Evolutionary conservation across 2,797 vertebrate genomes (phyloP).

Genomic region (Malacoraja senta): DNA sequence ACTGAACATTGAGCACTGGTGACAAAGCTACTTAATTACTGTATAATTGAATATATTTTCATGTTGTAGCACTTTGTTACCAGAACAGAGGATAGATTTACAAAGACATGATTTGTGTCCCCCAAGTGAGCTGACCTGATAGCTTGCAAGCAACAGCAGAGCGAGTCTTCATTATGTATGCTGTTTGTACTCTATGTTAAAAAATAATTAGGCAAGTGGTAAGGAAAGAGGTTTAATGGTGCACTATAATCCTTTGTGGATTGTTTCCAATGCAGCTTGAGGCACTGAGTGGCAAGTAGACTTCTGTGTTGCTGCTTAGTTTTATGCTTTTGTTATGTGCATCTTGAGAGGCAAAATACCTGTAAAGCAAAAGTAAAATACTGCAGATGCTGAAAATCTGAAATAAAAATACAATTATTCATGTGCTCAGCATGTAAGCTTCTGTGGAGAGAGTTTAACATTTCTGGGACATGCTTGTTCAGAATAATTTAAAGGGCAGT

Average conservation of each 20-base stretch:
- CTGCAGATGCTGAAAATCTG: background rate
- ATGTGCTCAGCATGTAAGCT: background rate
- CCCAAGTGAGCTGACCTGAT: background rate
- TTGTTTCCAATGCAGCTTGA: background rate
- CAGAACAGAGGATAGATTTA: background rate
- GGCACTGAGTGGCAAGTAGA: background rate
- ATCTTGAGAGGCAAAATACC: background rate
- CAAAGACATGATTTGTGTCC: constrained; percentile 21
- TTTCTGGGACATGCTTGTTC: background rate
- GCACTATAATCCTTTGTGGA: background rate
- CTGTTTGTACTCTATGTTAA: background rate
- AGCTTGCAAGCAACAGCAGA: constrained; percentile 1
- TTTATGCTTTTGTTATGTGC: background rate
- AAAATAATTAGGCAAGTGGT: constrained; percentile 21
- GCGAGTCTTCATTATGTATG: constrained; percentile 21
- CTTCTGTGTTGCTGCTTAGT: background rate
- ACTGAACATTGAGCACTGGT: background rate
- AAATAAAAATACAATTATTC: background rate
- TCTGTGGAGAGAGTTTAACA: background rate
- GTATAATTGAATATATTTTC: constrained; percentile 16
- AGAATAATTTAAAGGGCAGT: background rate
- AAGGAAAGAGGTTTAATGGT: constrained; percentile 27
- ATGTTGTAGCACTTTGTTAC: constrained; percentile 8
- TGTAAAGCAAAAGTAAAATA: background rate
- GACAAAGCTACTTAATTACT: constrained; percentile 29